Base-by-base conservation (phyloP, 2,113 vertebrate genomes). In the Corydoras maculifer region DNA sequence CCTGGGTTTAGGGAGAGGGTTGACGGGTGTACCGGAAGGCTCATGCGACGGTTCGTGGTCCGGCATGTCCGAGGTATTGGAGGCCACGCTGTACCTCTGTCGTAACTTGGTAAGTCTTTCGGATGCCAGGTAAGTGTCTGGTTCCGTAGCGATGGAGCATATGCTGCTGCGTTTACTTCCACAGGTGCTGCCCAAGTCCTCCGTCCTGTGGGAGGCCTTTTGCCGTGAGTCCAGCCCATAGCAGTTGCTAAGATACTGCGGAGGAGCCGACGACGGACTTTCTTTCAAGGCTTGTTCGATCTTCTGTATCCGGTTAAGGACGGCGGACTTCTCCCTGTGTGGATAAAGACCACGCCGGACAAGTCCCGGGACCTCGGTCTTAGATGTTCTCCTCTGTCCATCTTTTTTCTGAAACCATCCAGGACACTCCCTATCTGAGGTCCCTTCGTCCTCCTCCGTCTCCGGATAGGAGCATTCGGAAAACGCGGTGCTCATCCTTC, bases 221-320 rank as follows among this genome's bases (percentile, higher is more conserved):
- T 92, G 94, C 64, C 88, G 92, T 8, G 82, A 88, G 71, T 99
- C 94, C 69, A 91, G 85, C 30, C 90, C 93, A 48, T 98, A 99
- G 89, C 94, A 98, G 85, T 94, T 98, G 76, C 89, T 99, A n/a
- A 96, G 92, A 80, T 94, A 92, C 80, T 92, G 91, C 3, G 95
- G 96, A 61, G 94, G 94, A 9, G 93, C 85, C 68, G 88, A 87
- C 62, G 89, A 91, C 0, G 96, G 94, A 80, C 95, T 95, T 78
- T 95, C 94, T 87, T 96, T 99, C 80, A 99, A 86, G 0, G 88
- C 92, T 81, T 96, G 93, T 80, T 99, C 97, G 0, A 99, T 99
- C 84, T 98, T 98, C 82, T 99, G 94, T 89, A 99, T 99, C 81
- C 94, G 89, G 85, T 93, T 98, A 73, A 99, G 92, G 75, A 99